Percentiles rank a stretch among this genome's conserved stretches.
Conservation (phyloP, 2,113 vertebrate genomes). For the Myiozetetes cayanensis region DNA sequence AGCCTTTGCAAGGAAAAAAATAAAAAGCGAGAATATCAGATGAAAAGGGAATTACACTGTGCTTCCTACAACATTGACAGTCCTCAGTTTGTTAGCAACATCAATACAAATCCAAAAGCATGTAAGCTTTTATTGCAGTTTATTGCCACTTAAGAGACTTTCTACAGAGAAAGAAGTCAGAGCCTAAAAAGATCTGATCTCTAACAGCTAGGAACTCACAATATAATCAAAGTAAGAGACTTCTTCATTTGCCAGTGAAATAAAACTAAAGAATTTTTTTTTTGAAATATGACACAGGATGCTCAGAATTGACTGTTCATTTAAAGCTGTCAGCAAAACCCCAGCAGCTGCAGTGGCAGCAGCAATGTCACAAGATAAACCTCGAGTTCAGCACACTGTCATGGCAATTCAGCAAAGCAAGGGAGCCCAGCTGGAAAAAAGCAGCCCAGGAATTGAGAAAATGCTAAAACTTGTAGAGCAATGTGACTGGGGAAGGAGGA, state of each 20-base stretch:
- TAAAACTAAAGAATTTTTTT: background rate
- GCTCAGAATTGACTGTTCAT: background rate
- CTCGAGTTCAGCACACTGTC: background rate
- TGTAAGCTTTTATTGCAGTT: background rate
- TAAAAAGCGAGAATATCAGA: background rate
- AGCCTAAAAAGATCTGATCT: background rate
- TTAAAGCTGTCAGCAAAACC: background rate
- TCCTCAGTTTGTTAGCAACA: background rate
- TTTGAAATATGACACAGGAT: background rate
- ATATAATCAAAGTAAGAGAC: background rate
- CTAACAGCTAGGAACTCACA: background rate
- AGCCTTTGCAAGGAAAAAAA: background rate
- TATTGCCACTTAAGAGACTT: background rate
- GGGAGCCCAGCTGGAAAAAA: background rate
- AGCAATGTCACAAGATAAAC: background rate
- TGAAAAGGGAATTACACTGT: background rate
- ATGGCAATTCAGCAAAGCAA: background rate
- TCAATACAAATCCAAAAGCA: background rate
- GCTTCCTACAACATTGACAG: background rate
- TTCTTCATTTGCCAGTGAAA: background rate
- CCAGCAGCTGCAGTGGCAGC: background rate
- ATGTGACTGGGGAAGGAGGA: background rate
- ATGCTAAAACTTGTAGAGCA: background rate
- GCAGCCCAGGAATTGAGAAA: background rate
- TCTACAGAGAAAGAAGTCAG: background rate